Evolutionary conservation across 2,888 invertebrate genomes (phyloP).

Genomic region (Galerucella nymphaeae): DNA sequence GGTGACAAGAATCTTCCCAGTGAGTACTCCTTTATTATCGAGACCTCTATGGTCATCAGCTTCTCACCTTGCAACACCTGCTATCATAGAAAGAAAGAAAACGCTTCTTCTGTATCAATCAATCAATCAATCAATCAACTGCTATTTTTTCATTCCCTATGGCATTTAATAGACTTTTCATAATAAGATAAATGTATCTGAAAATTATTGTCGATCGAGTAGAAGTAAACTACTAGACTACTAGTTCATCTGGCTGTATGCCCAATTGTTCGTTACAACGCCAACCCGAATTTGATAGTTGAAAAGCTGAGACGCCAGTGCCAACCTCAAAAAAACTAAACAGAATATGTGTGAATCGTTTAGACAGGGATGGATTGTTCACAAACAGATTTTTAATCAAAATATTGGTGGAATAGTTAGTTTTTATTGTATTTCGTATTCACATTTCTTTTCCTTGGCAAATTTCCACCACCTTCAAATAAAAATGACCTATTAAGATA

Average conservation of each 20-base stretch:
- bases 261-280: slow-evolving; percentile 33
- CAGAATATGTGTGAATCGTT: slow-evolving; percentile 5
- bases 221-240: slow-evolving; percentile 31
- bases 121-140: no score
- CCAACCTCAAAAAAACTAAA: slow-evolving; percentile 21
- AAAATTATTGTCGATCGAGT: slow-evolving; percentile 21
- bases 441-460: no score
- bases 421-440: neutral
- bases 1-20: no score
- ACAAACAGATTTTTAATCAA: neutral
- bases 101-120: no score
- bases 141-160: no score
- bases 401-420: neutral
- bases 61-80: no score
- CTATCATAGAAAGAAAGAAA: no score
- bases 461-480: no score
- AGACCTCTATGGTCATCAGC: no score
- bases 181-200: slow-evolving; percentile 14
- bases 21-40: no score
- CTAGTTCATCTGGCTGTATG: slow-evolving; percentile 32
- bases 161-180: neutral
- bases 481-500: no score
- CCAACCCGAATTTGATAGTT: slow-evolving; percentile 31
- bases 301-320: slow-evolving; percentile 31
- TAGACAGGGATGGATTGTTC: slow-evolving; percentile 1